A percentile compares a stretch with the other conserved stretches of the same genome.
Evolutionary conservation across 1,140 invertebrate species (phyloP).

Genomic region (Drosophila serrata): DNA sequence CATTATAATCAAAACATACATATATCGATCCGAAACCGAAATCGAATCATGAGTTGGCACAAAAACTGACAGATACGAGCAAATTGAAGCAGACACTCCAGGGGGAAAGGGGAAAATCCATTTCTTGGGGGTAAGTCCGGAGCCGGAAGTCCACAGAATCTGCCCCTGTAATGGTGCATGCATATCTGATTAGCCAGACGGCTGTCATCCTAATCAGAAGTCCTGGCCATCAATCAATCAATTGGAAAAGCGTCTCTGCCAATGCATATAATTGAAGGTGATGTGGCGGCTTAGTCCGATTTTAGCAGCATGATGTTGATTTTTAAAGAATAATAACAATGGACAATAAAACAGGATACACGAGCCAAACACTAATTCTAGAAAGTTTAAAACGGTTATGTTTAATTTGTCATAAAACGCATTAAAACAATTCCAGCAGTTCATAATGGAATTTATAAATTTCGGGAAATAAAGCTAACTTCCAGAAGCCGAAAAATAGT

Average conservation of each 20-base stretch:
- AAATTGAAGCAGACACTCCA: slow-evolving; percentile 67
- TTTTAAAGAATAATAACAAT: not conserved
- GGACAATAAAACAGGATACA: not conserved
- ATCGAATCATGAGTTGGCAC: slow-evolving; percentile 65
- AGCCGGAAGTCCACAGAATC: slow-evolving; percentile 34
- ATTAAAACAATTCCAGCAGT: too few relatives aligned
- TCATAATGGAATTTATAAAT: too few relatives aligned
- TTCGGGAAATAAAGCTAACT: too few relatives aligned
- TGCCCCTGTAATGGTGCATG: slow-evolving; percentile 65
- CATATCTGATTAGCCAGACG: slow-evolving; percentile 76
- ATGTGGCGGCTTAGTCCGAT: slow-evolving; percentile 7
- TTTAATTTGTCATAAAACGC: too few relatives aligned
- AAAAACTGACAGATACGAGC: slow-evolving; percentile 57
- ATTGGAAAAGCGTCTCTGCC: slow-evolving; percentile 58
- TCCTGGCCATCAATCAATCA: slow-evolving; percentile 74
- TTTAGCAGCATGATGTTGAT: not conserved
- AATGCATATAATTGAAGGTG: slow-evolving; percentile 53
- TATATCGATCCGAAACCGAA: slow-evolving; percentile 48
- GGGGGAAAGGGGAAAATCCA: not conserved
- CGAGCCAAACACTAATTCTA: too few relatives aligned
- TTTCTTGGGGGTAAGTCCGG: slow-evolving; percentile 10
- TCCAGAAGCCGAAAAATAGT: too few relatives aligned
- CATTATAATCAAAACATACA: slow-evolving; percentile 50
- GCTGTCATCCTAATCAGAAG: slow-evolving; percentile 60
- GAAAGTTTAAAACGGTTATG: too few relatives aligned